These are phyloP conservation scores for Epirrita christyi DNA, from an alignment of 2,888 invertebrate species.

Conservation along the genomic window DNA sequence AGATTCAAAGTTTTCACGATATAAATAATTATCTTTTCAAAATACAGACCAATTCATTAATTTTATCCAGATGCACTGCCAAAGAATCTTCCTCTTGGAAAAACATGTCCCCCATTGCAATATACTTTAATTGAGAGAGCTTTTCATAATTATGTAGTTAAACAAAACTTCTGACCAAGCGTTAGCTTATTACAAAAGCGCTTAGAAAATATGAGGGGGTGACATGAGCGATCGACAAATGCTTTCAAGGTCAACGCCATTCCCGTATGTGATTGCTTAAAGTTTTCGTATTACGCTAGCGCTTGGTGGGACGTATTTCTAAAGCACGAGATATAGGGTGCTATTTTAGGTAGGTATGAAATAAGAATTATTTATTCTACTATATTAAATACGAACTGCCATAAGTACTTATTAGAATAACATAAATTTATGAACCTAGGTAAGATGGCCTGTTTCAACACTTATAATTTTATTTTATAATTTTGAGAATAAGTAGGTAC, in stretches of 20 bases:
- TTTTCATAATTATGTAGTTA: not conserved
- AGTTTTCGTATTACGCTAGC: not conserved
- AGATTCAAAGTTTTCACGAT: constrained; percentile 13
- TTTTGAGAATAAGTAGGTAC: too few species aligned
- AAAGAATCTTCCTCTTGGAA: constrained; percentile 17
- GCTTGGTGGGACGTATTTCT: not conserved
- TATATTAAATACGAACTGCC: constrained; percentile 68
- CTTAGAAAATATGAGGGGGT: too few species aligned
- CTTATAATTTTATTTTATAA: not conserved
- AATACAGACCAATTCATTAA: not conserved
- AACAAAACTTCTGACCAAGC: not conserved
- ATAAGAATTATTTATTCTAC: constrained; percentile 70
- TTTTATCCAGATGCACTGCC: constrained; percentile 17
- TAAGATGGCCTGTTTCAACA: constrained; percentile 19
- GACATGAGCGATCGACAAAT: too few species aligned
- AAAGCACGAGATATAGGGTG: not conserved
- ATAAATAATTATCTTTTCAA: not conserved
- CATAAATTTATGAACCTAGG: constrained; percentile 16
- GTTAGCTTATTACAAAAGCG: not conserved
- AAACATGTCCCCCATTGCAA: constrained; percentile 4
- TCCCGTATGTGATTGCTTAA: too few species aligned
- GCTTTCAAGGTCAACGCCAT: too few species aligned
- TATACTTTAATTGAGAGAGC: not conserved
- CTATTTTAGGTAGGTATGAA: constrained; percentile 27
- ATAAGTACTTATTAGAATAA: constrained; percentile 66